Conservation (phyloP, 1,140 invertebrate genomes). For the Nebria ingens region DNA sequence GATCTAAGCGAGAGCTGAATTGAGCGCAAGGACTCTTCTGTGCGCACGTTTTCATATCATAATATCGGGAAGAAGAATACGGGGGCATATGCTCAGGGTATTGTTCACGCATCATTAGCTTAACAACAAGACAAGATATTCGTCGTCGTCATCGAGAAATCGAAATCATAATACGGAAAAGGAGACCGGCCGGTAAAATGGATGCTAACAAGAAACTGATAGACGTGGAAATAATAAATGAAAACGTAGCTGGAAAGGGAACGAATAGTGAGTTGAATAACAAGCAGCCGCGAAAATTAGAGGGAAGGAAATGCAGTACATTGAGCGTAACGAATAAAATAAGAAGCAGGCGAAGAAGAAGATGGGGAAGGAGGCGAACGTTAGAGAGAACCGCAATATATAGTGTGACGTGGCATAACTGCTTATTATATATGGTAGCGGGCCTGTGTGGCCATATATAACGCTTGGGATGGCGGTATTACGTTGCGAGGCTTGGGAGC, state of each 20-base stretch:
- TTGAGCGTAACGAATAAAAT: constrained; percentile 18
- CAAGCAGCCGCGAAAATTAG: constrained; percentile 21
- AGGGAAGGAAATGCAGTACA: constrained; percentile 20
- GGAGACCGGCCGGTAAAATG: background rate
- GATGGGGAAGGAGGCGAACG: constrained; percentile 5
- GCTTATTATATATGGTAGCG: background rate
- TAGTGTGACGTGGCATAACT: constrained; percentile 12
- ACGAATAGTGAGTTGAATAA: constrained; percentile 19
- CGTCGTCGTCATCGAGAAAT: background rate
- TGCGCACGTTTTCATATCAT: background rate
- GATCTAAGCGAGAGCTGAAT: no score
- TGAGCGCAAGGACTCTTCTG: background rate
- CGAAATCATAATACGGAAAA: background rate
- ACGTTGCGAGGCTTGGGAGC: background rate
- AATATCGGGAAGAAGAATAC: no score
- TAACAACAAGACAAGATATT: background rate
- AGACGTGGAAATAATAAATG: constrained; percentile 24
- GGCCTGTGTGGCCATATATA: background rate
- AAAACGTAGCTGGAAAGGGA: background rate
- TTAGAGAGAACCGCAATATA: constrained; percentile 17
- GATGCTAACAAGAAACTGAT: constrained; percentile 24
- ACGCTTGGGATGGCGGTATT: background rate
- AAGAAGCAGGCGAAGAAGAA: constrained; percentile 5
- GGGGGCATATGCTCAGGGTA: background rate
- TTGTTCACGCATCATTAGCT: background rate